Conservation (phyloP, 2,888 invertebrate genomes). For the Aromia moschata region DNA sequence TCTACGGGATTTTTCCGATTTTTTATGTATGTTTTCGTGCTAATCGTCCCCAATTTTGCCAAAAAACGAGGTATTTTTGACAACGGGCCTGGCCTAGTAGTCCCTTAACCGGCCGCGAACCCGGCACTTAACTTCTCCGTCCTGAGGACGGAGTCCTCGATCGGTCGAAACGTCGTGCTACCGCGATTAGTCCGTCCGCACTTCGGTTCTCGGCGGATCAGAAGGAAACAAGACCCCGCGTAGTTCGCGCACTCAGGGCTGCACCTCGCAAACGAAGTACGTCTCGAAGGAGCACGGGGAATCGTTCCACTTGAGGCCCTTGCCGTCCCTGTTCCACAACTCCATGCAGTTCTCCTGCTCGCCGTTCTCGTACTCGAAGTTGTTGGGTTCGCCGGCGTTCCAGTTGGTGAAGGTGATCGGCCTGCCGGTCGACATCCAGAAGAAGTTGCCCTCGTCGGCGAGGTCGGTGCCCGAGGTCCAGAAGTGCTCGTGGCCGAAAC, state of each 20-base stretch:
- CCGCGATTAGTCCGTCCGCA: no score
- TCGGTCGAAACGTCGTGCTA: no score
- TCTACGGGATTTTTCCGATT: no score
- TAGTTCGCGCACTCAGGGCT: slow-evolving; percentile 29
- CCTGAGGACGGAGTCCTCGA: no score
- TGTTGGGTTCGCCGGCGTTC: slow-evolving; percentile 94
- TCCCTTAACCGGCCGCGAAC: no score
- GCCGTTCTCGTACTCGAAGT: slow-evolving; percentile 92
- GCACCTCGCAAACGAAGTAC: slow-evolving; percentile 90
- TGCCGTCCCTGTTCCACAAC: slow-evolving; percentile 90
- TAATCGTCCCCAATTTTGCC: no score
- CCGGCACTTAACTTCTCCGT: no score
- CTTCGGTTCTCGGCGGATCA: neutral
- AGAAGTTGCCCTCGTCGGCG: slow-evolving; percentile 90
- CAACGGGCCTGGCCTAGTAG: no score
- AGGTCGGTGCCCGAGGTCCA: slow-evolving; percentile 94
- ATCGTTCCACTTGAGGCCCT: slow-evolving; percentile 93
- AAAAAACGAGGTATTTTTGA: no score
- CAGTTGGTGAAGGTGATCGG: slow-evolving; percentile 91
- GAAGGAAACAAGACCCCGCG: neutral
- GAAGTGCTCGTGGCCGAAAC: slow-evolving; percentile 89
- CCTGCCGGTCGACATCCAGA: slow-evolving; percentile 92
- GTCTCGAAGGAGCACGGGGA: slow-evolving; percentile 94
- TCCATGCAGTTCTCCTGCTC: slow-evolving; percentile 93
- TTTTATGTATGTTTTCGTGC: no score